Evolutionary conservation across 2,797 vertebrate genomes (phyloP).

Genomic region (Falco biarmicus): DNA sequence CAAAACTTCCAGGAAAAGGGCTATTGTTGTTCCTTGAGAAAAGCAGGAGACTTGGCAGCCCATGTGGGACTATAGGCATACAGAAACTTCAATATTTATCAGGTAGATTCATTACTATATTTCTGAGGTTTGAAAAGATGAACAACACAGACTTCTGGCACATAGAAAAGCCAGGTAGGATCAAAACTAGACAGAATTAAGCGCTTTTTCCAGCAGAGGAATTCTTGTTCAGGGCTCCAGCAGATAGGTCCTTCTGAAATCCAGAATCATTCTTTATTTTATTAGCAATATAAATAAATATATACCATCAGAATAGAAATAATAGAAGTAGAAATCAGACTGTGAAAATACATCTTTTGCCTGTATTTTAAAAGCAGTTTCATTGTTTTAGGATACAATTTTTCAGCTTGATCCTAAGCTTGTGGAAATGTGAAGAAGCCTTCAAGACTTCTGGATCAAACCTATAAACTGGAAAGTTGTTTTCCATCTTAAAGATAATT

Average conservation of each 20-base stretch:
- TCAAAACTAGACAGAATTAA: not conserved
- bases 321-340: not conserved
- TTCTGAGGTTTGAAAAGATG: not conserved
- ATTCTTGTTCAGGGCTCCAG: not conserved
- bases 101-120: not conserved
- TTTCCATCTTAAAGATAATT: not conserved
- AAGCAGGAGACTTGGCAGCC: not conserved
- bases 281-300: not conserved
- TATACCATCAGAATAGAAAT: not conserved
- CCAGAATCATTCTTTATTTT: not conserved
- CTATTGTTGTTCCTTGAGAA: not conserved
- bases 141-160: not conserved
- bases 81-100: not conserved
- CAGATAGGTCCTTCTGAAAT: not conserved
- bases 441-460: not conserved
- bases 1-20: not conserved
- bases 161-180: not conserved
- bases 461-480: not conserved
- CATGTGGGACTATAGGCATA: accelerated
- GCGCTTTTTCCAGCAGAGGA: not conserved
- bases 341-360: not conserved
- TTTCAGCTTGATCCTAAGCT: not conserved
- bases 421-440: not conserved
- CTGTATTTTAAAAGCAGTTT: not conserved
- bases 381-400: not conserved